Evolutionary conservation across 1,140 invertebrate genomes (phyloP).

Genomic region (Varroa destructor): DNA sequence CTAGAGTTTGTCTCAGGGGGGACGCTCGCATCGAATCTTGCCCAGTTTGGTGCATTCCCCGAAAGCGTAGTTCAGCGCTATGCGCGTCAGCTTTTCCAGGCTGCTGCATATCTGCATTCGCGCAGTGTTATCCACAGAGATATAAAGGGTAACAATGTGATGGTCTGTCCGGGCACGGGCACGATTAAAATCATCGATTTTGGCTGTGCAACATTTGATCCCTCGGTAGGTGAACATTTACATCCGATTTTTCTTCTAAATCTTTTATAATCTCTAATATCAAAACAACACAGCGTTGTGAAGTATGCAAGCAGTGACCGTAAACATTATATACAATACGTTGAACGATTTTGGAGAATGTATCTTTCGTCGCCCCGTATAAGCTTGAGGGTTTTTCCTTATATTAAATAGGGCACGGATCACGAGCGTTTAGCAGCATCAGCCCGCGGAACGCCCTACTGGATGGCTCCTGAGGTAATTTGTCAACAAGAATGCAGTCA

Average conservation of each 20-base stretch:
- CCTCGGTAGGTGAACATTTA: conserved; percentile 6
- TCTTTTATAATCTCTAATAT: neutral
- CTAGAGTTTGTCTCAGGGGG: conserved; percentile 28
- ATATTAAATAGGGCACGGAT: neutral
- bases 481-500: conserved; percentile 51
- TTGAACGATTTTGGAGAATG: neutral
- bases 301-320: too few species aligned
- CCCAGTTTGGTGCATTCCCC: conserved; percentile 29
- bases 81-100: conserved; percentile 26
- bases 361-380: too few species aligned
- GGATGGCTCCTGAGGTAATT: conserved; percentile 98
- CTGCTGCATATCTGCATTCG: conserved; percentile 25
- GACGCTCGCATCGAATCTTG: conserved; percentile 24
- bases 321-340: too few species aligned
- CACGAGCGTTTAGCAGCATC: conserved; percentile 26
- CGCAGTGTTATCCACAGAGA: conserved; percentile 28
- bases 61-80: conserved; percentile 29
- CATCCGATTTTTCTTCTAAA: neutral
- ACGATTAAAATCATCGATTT: conserved; percentile 30
- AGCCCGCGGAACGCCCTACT: conserved; percentile 78
- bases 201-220: conserved; percentile 27
- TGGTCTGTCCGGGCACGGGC: conserved; percentile 27
- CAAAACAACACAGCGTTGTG: too few species aligned
- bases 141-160: conserved; percentile 29
- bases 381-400: neutral